Conservation (phyloP, 2,888 invertebrate species). For the Eurois occulta region DNA sequence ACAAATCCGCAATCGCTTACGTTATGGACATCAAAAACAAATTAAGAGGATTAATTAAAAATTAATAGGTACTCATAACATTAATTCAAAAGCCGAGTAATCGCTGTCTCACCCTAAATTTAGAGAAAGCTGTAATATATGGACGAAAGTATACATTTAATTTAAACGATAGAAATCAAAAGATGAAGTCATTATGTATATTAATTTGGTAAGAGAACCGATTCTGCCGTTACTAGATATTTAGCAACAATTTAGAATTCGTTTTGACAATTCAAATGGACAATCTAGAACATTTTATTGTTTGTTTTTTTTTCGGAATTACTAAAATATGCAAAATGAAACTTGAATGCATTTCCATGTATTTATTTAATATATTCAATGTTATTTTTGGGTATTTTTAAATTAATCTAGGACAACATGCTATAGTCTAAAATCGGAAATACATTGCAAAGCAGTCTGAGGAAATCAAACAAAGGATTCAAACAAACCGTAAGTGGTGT, state of each 20-base stretch:
- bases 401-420: not conserved
- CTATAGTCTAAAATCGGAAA: too few relatives aligned
- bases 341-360: not conserved
- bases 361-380: not conserved
- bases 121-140: slow-evolving; percentile 59
- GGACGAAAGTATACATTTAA: slow-evolving; percentile 51
- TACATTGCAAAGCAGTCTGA: not conserved
- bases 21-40: slow-evolving; percentile 37
- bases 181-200: slow-evolving; percentile 55
- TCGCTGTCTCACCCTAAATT: slow-evolving; percentile 60
- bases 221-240: slow-evolving; percentile 21
- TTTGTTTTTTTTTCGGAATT: slow-evolving; percentile 35
- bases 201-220: slow-evolving; percentile 29
- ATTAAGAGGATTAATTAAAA: slow-evolving; percentile 59
- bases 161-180: slow-evolving; percentile 49
- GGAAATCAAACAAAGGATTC: not conserved
- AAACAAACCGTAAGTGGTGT: too few relatives aligned
- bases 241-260: not conserved
- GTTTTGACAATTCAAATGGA: slow-evolving; percentile 6
- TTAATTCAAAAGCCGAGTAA: slow-evolving; percentile 45
- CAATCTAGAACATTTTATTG: slow-evolving; percentile 19
- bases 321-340: not conserved
- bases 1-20: slow-evolving; percentile 37
- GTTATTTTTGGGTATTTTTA: not conserved
- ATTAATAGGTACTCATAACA: slow-evolving; percentile 47